These are phyloP conservation scores for Arge pagana DNA, from an alignment of 2,888 invertebrate genomes.

Conservation along the genomic window DNA sequence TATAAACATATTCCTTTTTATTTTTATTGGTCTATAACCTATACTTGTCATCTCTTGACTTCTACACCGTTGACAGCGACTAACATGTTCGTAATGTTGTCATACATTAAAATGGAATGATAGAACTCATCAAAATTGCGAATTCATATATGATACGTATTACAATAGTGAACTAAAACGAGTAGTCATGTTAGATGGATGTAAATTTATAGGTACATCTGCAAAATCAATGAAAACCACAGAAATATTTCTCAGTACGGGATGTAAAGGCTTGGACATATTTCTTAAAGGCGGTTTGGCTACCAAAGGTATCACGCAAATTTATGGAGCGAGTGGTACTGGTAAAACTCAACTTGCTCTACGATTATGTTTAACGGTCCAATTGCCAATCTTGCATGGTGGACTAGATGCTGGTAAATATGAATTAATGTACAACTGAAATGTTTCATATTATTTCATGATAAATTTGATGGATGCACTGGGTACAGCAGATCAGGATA, in stretches of 20 bases:
- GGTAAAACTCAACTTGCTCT: constrained; percentile 84
- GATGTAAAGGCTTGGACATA: constrained; percentile 66
- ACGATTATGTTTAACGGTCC: constrained; percentile 71
- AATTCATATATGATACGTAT: no score
- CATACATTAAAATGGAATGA: no score
- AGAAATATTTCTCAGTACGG: constrained; percentile 53
- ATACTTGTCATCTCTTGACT: no score
- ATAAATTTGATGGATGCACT: constrained; percentile 4
- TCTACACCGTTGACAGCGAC: no score
- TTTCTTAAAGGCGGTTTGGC: constrained; percentile 72
- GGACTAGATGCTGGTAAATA: constrained; percentile 61
- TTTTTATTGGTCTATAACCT: no score
- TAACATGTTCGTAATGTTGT: no score
- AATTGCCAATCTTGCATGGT: constrained; percentile 61
- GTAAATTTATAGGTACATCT: background rate
- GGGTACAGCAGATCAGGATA: no score
- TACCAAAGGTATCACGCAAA: constrained; percentile 72
- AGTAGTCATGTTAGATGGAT: no score
- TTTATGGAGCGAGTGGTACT: constrained; percentile 79
- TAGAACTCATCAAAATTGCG: no score
- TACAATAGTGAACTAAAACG: no score
- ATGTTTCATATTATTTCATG: constrained; percentile 1
- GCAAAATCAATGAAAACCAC: constrained; percentile 27
- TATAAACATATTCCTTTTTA: no score
- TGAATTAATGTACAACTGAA: constrained; percentile 1